Base-by-base conservation (phyloP, 2,888 invertebrate species). In the Cantharis nigra region DNA sequence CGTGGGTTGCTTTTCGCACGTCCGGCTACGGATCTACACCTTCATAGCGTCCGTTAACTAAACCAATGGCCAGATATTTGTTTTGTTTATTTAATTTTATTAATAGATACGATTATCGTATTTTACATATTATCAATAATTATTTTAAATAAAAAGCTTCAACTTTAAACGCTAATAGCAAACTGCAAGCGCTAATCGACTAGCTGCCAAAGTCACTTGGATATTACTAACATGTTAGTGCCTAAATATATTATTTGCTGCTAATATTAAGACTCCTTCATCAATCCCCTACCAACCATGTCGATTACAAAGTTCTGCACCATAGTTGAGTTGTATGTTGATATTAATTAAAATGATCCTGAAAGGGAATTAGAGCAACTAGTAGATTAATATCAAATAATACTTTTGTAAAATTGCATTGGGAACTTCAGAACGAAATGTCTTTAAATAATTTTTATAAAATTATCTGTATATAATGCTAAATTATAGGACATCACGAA, bases 1-100 rank as follows among this genome's bases (percentile, higher is more conserved):
- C 86, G 77, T 78, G 84, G 80, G 85, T 75, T 78, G 78, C 80
- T 85, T 84, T 83, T 83, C 82, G 83, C 84, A 84, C 83, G 83
- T 83, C 79, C 78, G 72, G 78, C 80, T 81, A 82, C 83, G 80
- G 78, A 80, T 65, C 71, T 74, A 79, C 82, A 80, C 80, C 80
- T 77, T 80, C 80, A 80, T 80, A 82, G 80, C 81, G 81, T 80
- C 81, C 49, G 49, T 78, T 80, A 81, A 81, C 81, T 82, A 79
- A 80, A 80, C 75, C 76, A 75, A 74, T 79, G 76, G 77, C 69
- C 72, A 71, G 9, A 11, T 65, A 23, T 65, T 23, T 65, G 65
- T 65, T 18, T 10, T 23, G 71, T 70, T 70, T 30, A 71, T 49
- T 71, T 26, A 71, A 9, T 62, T 71, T 71, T 71, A 71, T 16